Conservation (phyloP, 2,113 vertebrate species). For the Microtus montanus region DNA sequence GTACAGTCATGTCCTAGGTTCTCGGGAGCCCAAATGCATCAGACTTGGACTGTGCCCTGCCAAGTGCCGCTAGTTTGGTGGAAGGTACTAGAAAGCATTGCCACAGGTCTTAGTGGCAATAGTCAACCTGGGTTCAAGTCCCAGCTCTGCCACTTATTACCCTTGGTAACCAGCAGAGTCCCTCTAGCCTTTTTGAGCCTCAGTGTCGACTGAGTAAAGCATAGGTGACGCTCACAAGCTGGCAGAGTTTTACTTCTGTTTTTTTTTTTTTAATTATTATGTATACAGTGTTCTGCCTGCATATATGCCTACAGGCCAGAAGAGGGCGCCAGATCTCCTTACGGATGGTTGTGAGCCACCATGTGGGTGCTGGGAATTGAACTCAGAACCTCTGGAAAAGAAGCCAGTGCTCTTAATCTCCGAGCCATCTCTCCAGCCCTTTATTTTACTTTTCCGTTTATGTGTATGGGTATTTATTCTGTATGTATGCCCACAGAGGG, state of each 20-base stretch:
- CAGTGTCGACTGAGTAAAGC: conserved; percentile 32
- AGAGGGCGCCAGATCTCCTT: no score
- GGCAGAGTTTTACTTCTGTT: background rate
- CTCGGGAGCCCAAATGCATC: background rate
- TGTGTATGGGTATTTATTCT: background rate
- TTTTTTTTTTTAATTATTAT: no score
- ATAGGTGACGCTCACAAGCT: background rate
- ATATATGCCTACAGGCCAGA: no score
- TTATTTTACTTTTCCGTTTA: background rate
- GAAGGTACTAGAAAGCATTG: background rate
- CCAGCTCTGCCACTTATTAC: background rate
- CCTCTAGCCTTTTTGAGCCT: background rate
- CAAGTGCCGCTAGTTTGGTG: background rate
- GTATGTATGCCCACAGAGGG: background rate
- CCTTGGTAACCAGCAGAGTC: background rate
- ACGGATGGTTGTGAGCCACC: no score
- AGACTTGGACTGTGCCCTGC: background rate
- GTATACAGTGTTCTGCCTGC: no score
- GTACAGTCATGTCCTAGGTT: background rate
- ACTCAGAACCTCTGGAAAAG: no score
- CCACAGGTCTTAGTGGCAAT: background rate
- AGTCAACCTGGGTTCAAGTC: background rate
- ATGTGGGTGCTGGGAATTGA: no score
- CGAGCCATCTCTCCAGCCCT: background rate
- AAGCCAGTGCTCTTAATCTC: no score